Evolutionary conservation across 2,113 vertebrate genomes (phyloP).

Genomic region (Columbina picui): DNA sequence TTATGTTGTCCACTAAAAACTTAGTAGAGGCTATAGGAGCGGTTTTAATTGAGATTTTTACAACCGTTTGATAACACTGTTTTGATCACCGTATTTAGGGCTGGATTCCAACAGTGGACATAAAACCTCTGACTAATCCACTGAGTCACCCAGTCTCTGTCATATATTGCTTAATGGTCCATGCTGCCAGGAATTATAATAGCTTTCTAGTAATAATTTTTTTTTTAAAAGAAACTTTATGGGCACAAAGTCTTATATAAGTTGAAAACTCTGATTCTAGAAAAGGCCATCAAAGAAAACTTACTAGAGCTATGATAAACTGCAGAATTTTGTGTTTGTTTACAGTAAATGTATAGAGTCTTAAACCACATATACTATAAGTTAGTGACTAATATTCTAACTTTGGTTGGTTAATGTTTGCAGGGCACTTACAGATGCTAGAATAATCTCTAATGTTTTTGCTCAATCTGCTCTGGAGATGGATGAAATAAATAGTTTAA

Average conservation of each 20-base stretch:
- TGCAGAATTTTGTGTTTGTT: slow-evolving; percentile 7
- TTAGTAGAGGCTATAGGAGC: slow-evolving; percentile 72
- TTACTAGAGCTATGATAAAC: not conserved
- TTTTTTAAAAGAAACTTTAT: slow-evolving; percentile 73
- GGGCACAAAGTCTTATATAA: slow-evolving; percentile 66
- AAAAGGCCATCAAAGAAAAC: slow-evolving; percentile 45
- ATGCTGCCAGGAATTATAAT: slow-evolving; percentile 80
- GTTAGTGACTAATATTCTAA: slow-evolving; percentile 90
- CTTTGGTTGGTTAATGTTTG: slow-evolving; percentile 96
- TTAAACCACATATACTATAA: slow-evolving; percentile 82
- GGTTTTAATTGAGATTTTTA: slow-evolving; percentile 85
- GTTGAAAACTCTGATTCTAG: slow-evolving; percentile 56
- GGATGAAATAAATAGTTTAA: slow-evolving; percentile 99
- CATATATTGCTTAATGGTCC: slow-evolving; percentile 83
- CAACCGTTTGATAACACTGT: slow-evolving; percentile 81
- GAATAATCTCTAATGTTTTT: slow-evolving; percentile 99
- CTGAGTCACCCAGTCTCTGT: slow-evolving; percentile 78
- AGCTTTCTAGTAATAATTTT: slow-evolving; percentile 76
- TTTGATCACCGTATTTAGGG: slow-evolving; percentile 82
- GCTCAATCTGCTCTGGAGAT: slow-evolving; percentile 99
- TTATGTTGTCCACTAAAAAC: slow-evolving; percentile 70
- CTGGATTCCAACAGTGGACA: slow-evolving; percentile 79
- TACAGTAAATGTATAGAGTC: slow-evolving; percentile 2
- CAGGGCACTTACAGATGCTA: slow-evolving; percentile 99
- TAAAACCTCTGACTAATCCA: slow-evolving; percentile 84